phyloP scores from a whole-genome alignment of 1,140 invertebrate species.

The Linepithema humile region DNA sequence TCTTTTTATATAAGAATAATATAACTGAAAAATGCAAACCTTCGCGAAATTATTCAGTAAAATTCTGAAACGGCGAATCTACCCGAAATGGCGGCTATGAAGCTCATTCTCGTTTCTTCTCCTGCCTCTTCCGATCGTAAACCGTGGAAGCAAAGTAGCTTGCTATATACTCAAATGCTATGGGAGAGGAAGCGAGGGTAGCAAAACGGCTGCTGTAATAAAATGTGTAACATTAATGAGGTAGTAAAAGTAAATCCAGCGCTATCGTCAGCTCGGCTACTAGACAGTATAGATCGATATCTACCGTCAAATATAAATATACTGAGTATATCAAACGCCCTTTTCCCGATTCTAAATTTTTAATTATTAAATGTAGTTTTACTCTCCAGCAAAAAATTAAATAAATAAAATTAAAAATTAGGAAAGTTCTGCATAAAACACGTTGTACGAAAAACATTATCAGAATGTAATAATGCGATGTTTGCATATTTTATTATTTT shows the following conservation, averaged over 20 bases:
- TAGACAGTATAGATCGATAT: constrained; percentile 24
- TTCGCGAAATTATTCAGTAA: neutral
- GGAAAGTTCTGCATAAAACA: neutral
- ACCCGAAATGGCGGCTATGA: constrained; percentile 46
- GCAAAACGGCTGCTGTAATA: constrained; percentile 75
- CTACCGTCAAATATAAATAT: neutral
- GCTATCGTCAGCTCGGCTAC: constrained; percentile 71
- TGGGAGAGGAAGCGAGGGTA: constrained; percentile 47
- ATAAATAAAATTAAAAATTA: neutral
- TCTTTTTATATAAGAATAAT: too few species aligned
- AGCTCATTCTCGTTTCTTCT: constrained; percentile 51
- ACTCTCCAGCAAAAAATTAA: neutral
- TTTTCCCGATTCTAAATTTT: neutral
- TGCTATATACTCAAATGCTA: constrained; percentile 64
- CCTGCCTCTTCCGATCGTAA: constrained; percentile 72
- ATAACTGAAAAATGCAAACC: neutral
- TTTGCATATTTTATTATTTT: constrained; percentile 1
- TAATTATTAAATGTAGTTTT: neutral
- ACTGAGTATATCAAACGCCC: neutral
- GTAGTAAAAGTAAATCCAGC: constrained; percentile 81
- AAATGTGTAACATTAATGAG: constrained; percentile 82
- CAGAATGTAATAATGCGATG: neutral
- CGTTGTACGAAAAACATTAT: neutral
- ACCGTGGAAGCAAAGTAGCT: constrained; percentile 68
- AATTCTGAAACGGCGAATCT: constrained; percentile 26